phyloP scores from a whole-genome alignment of 2,888 invertebrate genomes.

The Mantis religiosa region DNA sequence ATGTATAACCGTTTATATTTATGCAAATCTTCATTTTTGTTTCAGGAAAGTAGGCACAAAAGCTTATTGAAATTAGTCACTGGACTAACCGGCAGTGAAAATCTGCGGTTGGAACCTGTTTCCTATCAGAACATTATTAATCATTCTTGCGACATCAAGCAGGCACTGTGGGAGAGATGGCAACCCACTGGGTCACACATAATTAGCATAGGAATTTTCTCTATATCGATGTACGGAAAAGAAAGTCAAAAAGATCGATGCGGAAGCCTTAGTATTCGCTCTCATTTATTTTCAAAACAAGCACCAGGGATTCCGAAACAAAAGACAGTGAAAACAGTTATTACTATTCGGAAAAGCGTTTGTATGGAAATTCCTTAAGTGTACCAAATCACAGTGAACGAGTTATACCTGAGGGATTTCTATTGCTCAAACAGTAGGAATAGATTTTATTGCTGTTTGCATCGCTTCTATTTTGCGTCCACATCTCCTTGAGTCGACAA shows the following conservation, averaged over 20 bases:
- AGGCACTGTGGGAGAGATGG: background rate
- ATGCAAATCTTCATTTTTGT: background rate
- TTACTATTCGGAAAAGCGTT: too few relatives aligned
- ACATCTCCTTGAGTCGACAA: background rate
- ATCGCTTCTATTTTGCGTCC: too few relatives aligned
- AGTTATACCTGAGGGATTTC: background rate
- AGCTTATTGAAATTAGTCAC: background rate
- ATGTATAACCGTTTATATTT: too few relatives aligned
- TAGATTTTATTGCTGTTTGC: background rate
- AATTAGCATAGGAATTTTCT: background rate
- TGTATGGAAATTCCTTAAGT: too few relatives aligned
- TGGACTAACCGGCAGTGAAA: background rate
- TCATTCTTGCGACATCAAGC: background rate
- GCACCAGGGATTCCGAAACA: too few relatives aligned
- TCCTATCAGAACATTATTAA: background rate
- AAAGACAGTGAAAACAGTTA: too few relatives aligned
- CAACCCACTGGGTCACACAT: background rate
- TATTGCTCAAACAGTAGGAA: background rate
- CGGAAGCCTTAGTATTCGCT: background rate
- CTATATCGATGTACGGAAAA: background rate
- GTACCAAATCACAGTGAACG: background rate
- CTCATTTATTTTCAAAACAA: too few relatives aligned
- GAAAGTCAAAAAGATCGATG: background rate
- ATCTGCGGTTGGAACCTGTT: background rate
- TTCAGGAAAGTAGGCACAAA: background rate